phyloP scores from a whole-genome alignment of 1,140 invertebrate species.

The Ephestia elutella region DNA sequence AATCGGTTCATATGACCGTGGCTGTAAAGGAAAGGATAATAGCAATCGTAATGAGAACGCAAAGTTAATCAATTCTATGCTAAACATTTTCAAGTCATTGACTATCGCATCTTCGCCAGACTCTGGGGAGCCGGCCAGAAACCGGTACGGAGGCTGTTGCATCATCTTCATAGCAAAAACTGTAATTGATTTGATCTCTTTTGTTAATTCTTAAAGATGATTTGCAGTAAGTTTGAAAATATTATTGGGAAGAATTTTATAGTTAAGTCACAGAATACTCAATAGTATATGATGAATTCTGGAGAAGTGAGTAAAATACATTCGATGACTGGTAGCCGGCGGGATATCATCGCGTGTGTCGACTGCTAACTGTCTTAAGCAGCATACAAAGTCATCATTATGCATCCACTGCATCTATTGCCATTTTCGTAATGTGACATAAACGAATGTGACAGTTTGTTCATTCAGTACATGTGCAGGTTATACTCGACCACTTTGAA shows the following conservation, averaged over 20 bases:
- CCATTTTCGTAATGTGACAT: slow-evolving; percentile 32
- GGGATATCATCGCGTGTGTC: slow-evolving; percentile 22
- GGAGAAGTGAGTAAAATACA: background rate
- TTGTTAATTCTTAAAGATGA: background rate
- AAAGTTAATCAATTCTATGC: slow-evolving; percentile 48
- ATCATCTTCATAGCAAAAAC: slow-evolving; percentile 45
- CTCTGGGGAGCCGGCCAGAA: slow-evolving; percentile 54
- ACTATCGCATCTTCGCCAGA: slow-evolving; percentile 48
- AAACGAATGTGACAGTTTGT: slow-evolving; percentile 30
- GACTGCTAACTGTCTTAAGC: slow-evolving; percentile 20
- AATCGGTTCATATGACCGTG: background rate
- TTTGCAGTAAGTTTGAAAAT: background rate
- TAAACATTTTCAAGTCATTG: slow-evolving; percentile 47
- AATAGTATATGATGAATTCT: no score
- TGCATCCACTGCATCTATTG: slow-evolving; percentile 23
- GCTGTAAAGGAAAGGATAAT: background rate
- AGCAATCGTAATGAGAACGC: slow-evolving; percentile 8
- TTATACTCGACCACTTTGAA: background rate
- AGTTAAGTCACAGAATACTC: no score
- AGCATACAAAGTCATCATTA: slow-evolving; percentile 18
- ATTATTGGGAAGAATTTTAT: background rate
- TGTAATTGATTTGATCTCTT: background rate
- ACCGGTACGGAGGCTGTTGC: slow-evolving; percentile 53
- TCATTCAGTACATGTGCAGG: slow-evolving; percentile 21
- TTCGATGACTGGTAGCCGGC: slow-evolving; percentile 5